These are phyloP conservation scores for Diplazon laetatorius DNA, from an alignment of 2,888 invertebrate genomes.

Conservation along the genomic window DNA sequence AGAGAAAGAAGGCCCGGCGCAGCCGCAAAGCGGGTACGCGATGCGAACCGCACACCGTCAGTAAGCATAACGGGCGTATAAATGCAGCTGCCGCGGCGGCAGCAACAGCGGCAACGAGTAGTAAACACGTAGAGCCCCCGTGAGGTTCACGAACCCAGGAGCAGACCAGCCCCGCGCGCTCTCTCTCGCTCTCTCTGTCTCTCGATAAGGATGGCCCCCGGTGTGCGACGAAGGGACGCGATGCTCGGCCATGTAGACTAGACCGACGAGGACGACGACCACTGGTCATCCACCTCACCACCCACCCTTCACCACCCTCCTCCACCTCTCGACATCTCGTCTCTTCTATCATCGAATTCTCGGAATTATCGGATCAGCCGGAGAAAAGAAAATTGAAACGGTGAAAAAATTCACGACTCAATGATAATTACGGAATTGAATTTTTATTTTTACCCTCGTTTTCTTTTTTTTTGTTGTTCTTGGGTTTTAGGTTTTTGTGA, in stretches of 20 bases:
- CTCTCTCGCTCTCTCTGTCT: too few relatives aligned
- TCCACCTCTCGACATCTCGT: too few relatives aligned
- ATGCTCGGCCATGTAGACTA: slow-evolving; percentile 35
- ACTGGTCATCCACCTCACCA: slow-evolving; percentile 49
- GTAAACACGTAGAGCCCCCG: slow-evolving; percentile 58
- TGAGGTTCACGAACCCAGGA: slow-evolving; percentile 43
- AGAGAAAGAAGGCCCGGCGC: slow-evolving; percentile 5
- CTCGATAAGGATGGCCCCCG: slow-evolving; percentile 59
- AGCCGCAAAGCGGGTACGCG: slow-evolving; percentile 44
- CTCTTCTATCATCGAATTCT: slow-evolving; percentile 36
- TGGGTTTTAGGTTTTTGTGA: neutral
- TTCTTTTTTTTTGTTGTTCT: neutral
- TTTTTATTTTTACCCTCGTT: neutral
- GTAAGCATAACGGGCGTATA: slow-evolving; percentile 57
- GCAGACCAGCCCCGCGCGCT: too few relatives aligned
- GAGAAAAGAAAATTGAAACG: slow-evolving; percentile 8
- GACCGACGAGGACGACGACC: slow-evolving; percentile 28
- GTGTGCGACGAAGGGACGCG: slow-evolving; percentile 46
- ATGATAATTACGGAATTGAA: neutral
- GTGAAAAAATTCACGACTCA: neutral
- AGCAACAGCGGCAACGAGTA: slow-evolving; percentile 33
- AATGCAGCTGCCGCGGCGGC: slow-evolving; percentile 61
- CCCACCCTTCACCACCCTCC: slow-evolving; percentile 2
- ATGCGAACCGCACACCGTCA: slow-evolving; percentile 40
- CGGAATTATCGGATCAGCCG: slow-evolving; percentile 24